Evolutionary conservation across 2,113 vertebrate species (phyloP).

Genomic region (Esox niger): DNA sequence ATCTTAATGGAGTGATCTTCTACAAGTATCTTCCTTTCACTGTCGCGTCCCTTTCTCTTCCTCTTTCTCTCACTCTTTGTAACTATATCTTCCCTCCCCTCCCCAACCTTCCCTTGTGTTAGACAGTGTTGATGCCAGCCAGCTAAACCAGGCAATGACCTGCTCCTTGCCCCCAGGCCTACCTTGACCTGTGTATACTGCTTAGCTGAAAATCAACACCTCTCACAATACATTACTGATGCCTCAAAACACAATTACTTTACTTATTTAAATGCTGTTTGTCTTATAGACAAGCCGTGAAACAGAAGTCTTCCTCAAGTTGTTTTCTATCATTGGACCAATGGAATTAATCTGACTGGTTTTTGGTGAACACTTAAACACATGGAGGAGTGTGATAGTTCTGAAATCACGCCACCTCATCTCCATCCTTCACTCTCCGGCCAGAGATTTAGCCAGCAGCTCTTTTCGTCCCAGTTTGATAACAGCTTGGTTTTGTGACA

Average conservation of each 20-base stretch:
- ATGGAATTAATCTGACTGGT: too few species aligned
- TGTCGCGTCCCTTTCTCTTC: neutral
- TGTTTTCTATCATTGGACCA: conserved; percentile 8
- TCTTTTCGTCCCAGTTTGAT: too few species aligned
- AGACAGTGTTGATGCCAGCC: neutral
- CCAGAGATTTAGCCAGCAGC: too few species aligned
- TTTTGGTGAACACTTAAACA: too few species aligned
- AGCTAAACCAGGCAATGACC: neutral
- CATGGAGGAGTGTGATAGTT: too few species aligned
- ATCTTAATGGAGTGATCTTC: too few species aligned
- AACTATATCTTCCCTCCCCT: neutral
- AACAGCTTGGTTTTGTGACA: too few species aligned
- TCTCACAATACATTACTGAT: neutral
- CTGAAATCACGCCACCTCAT: too few species aligned
- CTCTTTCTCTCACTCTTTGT: neutral
- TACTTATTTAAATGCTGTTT: conserved; percentile 11
- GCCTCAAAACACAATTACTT: neutral
- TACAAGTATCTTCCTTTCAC: too few species aligned
- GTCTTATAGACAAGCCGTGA: neutral
- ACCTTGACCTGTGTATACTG: conserved; percentile 15
- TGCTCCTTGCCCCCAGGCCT: neutral
- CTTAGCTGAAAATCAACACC: neutral
- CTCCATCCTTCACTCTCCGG: too few species aligned
- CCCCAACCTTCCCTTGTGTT: neutral
- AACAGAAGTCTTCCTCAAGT: conserved; percentile 1